These are phyloP conservation scores for Tachysurus fulvidraco DNA, from an alignment of 2,113 vertebrate genomes.

Conservation along the genomic window DNA sequence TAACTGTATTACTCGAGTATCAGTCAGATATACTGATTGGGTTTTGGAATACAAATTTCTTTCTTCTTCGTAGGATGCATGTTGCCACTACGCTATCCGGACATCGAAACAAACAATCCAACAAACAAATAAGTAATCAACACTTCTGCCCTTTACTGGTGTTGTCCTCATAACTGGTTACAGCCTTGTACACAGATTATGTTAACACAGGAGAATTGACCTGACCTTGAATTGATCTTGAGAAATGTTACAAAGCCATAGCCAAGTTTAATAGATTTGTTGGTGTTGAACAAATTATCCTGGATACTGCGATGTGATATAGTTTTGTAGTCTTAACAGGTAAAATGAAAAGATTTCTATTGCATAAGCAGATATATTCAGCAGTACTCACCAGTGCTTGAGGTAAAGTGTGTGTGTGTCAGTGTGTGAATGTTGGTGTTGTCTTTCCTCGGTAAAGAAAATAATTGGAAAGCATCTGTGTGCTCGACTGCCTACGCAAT, in stretches of 20 bases:
- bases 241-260: background rate
- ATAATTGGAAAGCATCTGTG: conserved; percentile 48
- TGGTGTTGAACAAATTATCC: background rate
- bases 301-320: background rate
- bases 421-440: background rate
- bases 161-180: background rate
- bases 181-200: no score
- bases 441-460: conserved; percentile 20
- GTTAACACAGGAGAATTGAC: no score
- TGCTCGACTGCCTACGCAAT: conserved; percentile 41
- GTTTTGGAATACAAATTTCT: background rate
- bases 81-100: background rate
- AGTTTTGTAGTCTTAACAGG: background rate
- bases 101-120: no score
- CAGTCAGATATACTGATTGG: background rate
- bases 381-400: background rate
- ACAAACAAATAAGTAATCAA: background rate
- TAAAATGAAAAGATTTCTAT: background rate
- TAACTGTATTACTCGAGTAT: background rate
- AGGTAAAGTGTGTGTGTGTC: background rate
- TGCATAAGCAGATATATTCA: conserved; percentile 33
- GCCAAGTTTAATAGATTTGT: background rate
- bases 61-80: background rate
- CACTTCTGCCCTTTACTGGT: no score
- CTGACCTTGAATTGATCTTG: background rate